A percentile compares a stretch with the other conserved stretches of the same genome.
These are phyloP conservation scores for Tachysurus fulvidraco DNA, from an alignment of 2,113 vertebrate genomes.

Conservation along the genomic window DNA sequence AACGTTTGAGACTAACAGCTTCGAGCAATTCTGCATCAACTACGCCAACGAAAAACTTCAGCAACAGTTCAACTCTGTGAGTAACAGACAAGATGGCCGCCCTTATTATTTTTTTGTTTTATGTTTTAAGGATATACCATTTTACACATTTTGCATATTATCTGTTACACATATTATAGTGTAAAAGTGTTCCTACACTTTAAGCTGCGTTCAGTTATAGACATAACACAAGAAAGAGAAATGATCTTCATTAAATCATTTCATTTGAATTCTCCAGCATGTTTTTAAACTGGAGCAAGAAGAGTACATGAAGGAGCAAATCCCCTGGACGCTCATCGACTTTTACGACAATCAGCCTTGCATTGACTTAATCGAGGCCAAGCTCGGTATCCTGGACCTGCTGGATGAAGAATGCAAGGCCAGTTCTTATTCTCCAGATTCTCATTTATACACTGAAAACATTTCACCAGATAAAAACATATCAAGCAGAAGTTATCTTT, in stretches of 20 bases:
- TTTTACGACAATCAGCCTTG: constrained; percentile 95
- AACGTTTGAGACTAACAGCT: constrained; percentile 95
- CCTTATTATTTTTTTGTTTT: neutral
- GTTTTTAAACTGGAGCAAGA: constrained; percentile 98
- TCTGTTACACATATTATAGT: neutral
- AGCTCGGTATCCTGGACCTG: constrained; percentile 90
- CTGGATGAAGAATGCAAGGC: constrained; percentile 97
- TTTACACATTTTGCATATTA: neutral
- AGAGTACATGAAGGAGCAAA: constrained; percentile 94
- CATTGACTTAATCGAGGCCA: constrained; percentile 93
- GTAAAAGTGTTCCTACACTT: neutral
- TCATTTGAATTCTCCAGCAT: constrained; percentile 71
- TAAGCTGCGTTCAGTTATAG: neutral
- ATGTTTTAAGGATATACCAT: neutral
- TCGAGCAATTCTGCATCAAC: constrained; percentile 99
- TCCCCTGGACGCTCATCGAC: constrained; percentile 94
- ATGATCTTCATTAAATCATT: neutral
- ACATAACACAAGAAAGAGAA: neutral
- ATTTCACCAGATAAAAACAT: neutral
- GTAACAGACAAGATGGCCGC: constrained; percentile 46
- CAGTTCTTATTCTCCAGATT: constrained; percentile 36
- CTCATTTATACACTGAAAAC: neutral
- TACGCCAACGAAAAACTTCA: constrained; percentile 97
- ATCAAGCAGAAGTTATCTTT: neutral
- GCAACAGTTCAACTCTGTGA: constrained; percentile 96